Base-by-base conservation (phyloP, 2,797 vertebrate species). In the Gymnothorax javanicus region DNA sequence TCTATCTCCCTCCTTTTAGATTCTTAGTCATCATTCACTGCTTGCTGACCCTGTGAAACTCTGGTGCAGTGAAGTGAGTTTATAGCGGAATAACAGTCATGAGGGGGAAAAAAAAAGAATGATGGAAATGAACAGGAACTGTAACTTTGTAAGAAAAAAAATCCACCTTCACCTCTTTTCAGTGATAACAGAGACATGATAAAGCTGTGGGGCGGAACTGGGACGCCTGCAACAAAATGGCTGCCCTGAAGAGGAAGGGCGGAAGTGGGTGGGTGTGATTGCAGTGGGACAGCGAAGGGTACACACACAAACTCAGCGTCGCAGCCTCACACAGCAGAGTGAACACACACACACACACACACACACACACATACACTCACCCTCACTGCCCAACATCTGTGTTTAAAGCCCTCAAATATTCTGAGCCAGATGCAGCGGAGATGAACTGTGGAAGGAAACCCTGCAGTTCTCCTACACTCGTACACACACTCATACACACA, bases 1-100 rank as follows among this genome's bases (percentile, higher is more conserved):
- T n/a, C 62, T 67, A 59, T 59, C 58, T 13, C 54, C 62, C 54
- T 88, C 84, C 58, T 84, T 67, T 67, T 2, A 88, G 81, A 62
- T 82, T 89, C 90, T 87, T 90, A 92, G 90, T 91, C 54, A 67
- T 88, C 87, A 82, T 93, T 91, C 92, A 89, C 58, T 58, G 77
- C 56, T 86, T 88, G 25, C 90, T 93, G 93, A 94, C 94, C 92
- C 92, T 93, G 89, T 59, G 15, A 87, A 13, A 69, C 59, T 90
- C 90, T 92, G 92, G 92, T 92, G 91, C 91, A 91, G 88, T 2
- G 33, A 0, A 75, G 11, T 3, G 89, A 69, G 87, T 88, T 82
- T 67, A 85, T 7, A 0, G 88, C 0, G 27, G 84, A 88, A 86
- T 2, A 23, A 0, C 12, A 0, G 73, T 83, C 85, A 85, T 91